Evolutionary conservation across 2,888 invertebrate species (phyloP), one percentile per base, ranked within the genome.

Genomic region (Tortricodes alternella): DNA sequence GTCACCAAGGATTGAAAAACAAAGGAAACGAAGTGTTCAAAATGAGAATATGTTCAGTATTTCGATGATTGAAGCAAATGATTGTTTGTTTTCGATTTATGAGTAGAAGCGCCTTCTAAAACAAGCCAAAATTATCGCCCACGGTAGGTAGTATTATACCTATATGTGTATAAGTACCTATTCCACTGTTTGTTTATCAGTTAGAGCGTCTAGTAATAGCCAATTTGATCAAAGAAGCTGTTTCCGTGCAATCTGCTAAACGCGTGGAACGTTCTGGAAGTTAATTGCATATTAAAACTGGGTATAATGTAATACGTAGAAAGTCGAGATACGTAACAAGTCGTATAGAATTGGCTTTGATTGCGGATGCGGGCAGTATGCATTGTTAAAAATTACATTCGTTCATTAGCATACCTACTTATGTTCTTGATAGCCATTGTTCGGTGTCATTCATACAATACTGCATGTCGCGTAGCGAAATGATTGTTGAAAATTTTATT

Each of bases 331-430:
- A 23, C 35, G 46, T 35, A 35, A 19, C 3, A 18, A 13, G 32
- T n/a, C n/a, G n/a, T n/a, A n/a, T n/a, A 21, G 34, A 44, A 16
- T 23, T 37, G 21, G n/a, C 9, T 16, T 27, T 35, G 35, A 37
- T 27, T 13, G 27, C 18, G 38, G 53, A 53, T 53, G 46, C 46
- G 39, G 53, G 34, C 53, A 39, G 39, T 34, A 27, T 43, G 23
- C 24, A 27, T 39, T 16, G 38, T 46, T 23, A 2, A 21, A 2
- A 21, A n/a, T n/a, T 21, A 3, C 2, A 8, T 24, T 1, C 4
- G n/a, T 24, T n/a, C 4, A 27, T n/a, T 9, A n/a, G 3, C 9
- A 3, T n/a, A 44, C 16, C 4, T 27, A 24, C 9, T 29, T 46
- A 27, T 46, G 16, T 29, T 32, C 32, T 23, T 16, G 38, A 19